Conservation (phyloP, 2,797 vertebrate species). For the Cirrhinus mrigala region DNA sequence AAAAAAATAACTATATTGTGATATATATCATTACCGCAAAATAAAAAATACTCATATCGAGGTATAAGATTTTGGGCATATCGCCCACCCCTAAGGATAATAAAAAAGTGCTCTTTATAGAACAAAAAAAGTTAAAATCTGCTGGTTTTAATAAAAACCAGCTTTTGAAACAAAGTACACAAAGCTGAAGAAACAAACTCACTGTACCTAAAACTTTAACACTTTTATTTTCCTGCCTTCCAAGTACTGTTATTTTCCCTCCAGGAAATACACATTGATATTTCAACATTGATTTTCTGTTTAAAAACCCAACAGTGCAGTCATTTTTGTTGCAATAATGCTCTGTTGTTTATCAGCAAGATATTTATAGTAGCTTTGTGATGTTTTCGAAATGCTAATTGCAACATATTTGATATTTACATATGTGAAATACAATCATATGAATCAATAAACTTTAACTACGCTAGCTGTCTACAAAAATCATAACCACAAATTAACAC, state of each 20-base stretch:
- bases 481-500: neutral
- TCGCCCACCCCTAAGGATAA: neutral
- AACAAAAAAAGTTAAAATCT: neutral
- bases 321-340: neutral
- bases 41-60: too few relatives aligned
- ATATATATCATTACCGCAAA: too few relatives aligned
- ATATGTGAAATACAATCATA: neutral
- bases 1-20: too few relatives aligned
- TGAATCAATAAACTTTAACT: neutral
- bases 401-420: neutral
- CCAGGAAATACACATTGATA: neutral
- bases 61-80: too few relatives aligned
- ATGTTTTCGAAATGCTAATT: constrained; percentile 6
- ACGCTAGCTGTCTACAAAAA: neutral
- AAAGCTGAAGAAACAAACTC: neutral
- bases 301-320: neutral
- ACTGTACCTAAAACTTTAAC: constrained; percentile 5
- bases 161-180: neutral
- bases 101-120: neutral
- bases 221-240: neutral
- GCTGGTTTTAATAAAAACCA: neutral
- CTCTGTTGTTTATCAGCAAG: neutral
- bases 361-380: constrained; percentile 22
- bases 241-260: neutral
- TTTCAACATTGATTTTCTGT: neutral